Evolutionary conservation across 2,888 invertebrate genomes (phyloP), one percentile per base, ranked within the genome.

Genomic region (Leucophora obtusa): DNA sequence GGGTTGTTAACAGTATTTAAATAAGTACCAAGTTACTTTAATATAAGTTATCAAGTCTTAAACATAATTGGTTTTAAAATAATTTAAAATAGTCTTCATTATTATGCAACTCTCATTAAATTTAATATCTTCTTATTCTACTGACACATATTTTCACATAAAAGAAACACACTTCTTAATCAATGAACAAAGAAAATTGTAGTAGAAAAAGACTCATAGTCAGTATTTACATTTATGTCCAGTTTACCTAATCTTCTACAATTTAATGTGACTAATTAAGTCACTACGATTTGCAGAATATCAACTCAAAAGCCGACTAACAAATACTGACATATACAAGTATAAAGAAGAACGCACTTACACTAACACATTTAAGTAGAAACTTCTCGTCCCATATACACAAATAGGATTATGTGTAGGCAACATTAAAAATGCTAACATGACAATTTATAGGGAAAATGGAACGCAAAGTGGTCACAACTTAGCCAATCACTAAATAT

Each of bases 191-290:
- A 28, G 9, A n/a, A 60, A 60, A 60, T 11, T 10, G 4, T 43
- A 50, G 18, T 3, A 50, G 7, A 35, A 43, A 43, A 43, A 43
- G n/a, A 43, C 11, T 38, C 11, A 11, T 17, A 18, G 17, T 35
- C 43, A 53, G 47, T 17, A 56, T 24, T 21, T 28, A 47, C 56
- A 69, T 62, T 65, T 18, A 35, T 38, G 33, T 35, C 33, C 43
- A 38, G 35, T 63, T 21, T 28, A 54, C 33, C 47, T 63, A 72
- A 63, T 63, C 56, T 63, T n/a, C 8, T 63, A 18, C 54, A 56
- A 56, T 50, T 72, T 56, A 72, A 63, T 63, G 72, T 63, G 63
- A 63, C 72, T 72, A 72, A 72, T 72, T 72, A 72, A 72, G 72
- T 63, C 54, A 47, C 18, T 50, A 18, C 63, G 72, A 72, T 72